phyloP scores from a whole-genome alignment of 1,140 invertebrate genomes.

The Dreissena rostriformis region DNA sequence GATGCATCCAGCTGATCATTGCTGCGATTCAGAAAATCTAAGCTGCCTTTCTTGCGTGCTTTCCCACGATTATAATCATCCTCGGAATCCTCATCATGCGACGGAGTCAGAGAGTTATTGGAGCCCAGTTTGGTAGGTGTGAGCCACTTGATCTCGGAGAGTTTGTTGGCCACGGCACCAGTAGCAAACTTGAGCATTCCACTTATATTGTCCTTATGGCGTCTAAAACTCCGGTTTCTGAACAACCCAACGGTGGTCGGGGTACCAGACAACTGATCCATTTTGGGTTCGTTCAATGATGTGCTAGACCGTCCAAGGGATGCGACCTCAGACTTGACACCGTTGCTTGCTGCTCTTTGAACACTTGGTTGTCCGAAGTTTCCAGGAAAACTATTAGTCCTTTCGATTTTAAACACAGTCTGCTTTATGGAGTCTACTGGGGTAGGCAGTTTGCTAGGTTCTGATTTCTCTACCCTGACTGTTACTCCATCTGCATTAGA shows the following conservation, averaged over 20 bases:
- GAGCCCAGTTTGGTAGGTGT: conserved; percentile 74
- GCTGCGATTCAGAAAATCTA: conserved; percentile 53
- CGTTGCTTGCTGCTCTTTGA: not conserved
- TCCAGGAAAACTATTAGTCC: conserved; percentile 69
- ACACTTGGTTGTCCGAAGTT: conserved; percentile 44
- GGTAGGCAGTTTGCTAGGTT: conserved; percentile 46
- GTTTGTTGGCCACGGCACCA: conserved; percentile 89
- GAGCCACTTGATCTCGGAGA: conserved; percentile 96
- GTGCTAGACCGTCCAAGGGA: conserved; percentile 49
- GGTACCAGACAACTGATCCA: conserved; percentile 2
- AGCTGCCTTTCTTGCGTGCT: conserved; percentile 44
- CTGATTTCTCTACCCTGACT: conserved; percentile 30
- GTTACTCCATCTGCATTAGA: not conserved
- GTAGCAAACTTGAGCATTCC: conserved; percentile 85
- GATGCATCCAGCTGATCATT: conserved; percentile 34
- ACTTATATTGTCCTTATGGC: conserved; percentile 74
- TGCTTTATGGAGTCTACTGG: conserved; percentile 62
- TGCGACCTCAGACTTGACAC: conserved; percentile 3
- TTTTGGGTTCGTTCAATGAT: conserved; percentile 39
- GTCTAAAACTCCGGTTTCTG: conserved; percentile 63
- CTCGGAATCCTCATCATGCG: conserved; percentile 53
- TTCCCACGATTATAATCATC: conserved; percentile 36
- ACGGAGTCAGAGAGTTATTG: conserved; percentile 63
- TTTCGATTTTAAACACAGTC: conserved; percentile 65
- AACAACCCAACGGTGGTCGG: conserved; percentile 57